Conservation (phyloP, 2,113 vertebrate genomes). For the Gymnarchus niloticus region DNA sequence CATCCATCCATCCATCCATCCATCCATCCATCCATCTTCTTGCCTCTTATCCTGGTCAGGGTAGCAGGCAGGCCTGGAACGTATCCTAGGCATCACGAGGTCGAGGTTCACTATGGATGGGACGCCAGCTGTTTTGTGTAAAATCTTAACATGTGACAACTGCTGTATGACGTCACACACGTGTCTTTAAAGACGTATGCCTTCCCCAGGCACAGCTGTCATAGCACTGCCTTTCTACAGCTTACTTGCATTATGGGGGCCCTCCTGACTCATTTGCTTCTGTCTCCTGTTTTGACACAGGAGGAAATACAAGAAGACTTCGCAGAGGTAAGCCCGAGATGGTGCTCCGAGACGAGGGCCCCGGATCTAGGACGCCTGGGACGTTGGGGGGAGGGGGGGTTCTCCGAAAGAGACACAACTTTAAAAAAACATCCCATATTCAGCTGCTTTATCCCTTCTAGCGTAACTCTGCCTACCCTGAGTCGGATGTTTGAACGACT, state of each 20-base stretch:
- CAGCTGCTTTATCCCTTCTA: background rate
- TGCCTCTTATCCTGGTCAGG: no score
- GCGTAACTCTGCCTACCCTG: background rate
- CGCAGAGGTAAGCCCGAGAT: constrained; percentile 87
- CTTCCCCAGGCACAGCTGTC: no score
- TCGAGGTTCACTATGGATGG: no score
- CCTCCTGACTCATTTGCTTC: constrained; percentile 12
- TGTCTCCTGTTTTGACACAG: constrained; percentile 73
- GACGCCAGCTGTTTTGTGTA: no score
- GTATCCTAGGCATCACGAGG: no score
- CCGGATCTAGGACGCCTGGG: background rate
- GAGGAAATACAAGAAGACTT: constrained; percentile 99
- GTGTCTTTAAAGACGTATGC: no score
- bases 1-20: background rate
- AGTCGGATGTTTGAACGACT: background rate
- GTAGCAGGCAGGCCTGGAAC: no score
- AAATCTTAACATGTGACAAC: no score
- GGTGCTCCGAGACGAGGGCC: background rate
- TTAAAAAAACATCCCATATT: background rate
- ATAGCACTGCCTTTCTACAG: background rate
- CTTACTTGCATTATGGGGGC: background rate
- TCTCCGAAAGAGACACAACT: background rate
- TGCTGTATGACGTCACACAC: background rate
- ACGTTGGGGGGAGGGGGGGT: background rate
- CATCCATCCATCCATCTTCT: background rate